These are phyloP conservation scores for Zygogramma bicolorata DNA, from an alignment of 2,888 invertebrate genomes.

Conservation along the genomic window DNA sequence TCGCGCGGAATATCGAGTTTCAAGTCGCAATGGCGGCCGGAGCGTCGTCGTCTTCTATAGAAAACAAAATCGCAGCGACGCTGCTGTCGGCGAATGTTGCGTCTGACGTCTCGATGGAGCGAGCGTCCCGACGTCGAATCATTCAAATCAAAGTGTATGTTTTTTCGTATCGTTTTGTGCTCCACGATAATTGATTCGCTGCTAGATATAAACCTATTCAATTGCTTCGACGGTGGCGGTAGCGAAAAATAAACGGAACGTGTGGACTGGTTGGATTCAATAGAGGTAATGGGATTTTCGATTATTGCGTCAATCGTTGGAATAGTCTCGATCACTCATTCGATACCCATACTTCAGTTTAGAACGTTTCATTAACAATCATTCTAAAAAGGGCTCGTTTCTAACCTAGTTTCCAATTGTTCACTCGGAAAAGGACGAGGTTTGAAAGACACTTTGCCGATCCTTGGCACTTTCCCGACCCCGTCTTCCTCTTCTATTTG, in stretches of 20 bases:
- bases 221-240: not conserved
- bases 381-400: too few relatives aligned
- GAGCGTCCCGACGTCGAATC: conserved; percentile 28
- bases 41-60: conserved; percentile 17
- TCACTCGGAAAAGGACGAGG: too few relatives aligned
- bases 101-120: conserved; percentile 44
- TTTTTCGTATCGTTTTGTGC: conserved; percentile 12
- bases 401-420: too few relatives aligned
- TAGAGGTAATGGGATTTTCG: too few relatives aligned
- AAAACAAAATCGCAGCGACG: conserved; percentile 21
- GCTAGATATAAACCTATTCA: not conserved
- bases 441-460: too few relatives aligned
- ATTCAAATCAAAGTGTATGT: conserved; percentile 33
- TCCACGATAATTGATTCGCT: not conserved
- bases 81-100: conserved; percentile 43
- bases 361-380: too few relatives aligned
- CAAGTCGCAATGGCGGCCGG: conserved; percentile 9
- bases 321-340: too few relatives aligned
- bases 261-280: not conserved
- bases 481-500: too few relatives aligned
- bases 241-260: not conserved
- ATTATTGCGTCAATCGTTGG: too few relatives aligned
- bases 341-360: too few relatives aligned
- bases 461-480: too few relatives aligned
- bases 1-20: conserved; percentile 12